phyloP scores from a whole-genome alignment of 2,888 invertebrate genomes.

The Galerucella pusilla region DNA sequence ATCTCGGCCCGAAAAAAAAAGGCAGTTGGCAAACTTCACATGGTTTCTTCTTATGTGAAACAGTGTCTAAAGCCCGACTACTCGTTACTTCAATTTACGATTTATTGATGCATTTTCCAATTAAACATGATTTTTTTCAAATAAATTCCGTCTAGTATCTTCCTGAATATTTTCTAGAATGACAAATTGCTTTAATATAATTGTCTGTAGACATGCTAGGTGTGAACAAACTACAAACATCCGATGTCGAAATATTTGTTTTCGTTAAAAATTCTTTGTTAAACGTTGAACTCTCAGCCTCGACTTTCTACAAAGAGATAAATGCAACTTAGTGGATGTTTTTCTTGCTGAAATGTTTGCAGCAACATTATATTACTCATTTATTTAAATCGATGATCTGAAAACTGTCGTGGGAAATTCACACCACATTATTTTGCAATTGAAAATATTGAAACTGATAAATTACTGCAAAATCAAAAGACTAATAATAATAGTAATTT shows the following conservation, averaged over 20 bases:
- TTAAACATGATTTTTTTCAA: too few relatives aligned
- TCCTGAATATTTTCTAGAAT: too few relatives aligned
- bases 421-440: neutral
- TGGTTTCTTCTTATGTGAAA: too few relatives aligned
- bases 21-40: too few relatives aligned
- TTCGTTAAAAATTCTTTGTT: neutral
- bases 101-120: too few relatives aligned
- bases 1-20: too few relatives aligned
- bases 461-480: neutral
- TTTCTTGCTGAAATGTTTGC: neutral
- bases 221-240: neutral
- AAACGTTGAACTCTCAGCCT: neutral
- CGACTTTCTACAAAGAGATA: neutral
- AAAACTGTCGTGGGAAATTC: neutral
- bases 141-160: too few relatives aligned
- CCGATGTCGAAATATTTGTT: neutral
- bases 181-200: too few relatives aligned
- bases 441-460: neutral
- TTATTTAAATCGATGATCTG: neutral
- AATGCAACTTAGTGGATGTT: neutral
- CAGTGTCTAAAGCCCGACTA: too few relatives aligned
- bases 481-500: too few relatives aligned
- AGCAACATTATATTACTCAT: neutral
- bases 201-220: too few relatives aligned
- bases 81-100: too few relatives aligned